Conservation (phyloP, 23 tunicate genomes). For the Styela plicata region DNA sequence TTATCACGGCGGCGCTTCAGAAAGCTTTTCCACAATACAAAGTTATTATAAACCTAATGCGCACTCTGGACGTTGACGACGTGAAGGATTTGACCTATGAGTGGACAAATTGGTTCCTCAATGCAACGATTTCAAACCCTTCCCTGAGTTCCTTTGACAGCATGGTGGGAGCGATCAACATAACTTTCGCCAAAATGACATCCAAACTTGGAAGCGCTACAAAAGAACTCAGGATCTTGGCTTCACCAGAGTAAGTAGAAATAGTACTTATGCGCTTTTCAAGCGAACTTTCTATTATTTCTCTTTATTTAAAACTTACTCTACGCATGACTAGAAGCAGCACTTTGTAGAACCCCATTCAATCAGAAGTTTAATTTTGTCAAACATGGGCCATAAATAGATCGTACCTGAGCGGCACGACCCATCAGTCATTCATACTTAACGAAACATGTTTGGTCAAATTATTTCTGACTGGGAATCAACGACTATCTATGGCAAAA, state of each 20-base stretch:
- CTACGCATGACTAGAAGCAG: too few relatives aligned
- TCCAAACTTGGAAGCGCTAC: neutral
- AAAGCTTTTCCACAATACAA: neutral
- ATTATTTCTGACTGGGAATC: too few relatives aligned
- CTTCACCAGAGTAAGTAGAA: constrained; percentile 23
- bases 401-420: too few relatives aligned
- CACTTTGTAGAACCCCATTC: too few relatives aligned
- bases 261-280: too few relatives aligned
- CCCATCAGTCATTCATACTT: too few relatives aligned
- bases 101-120: neutral
- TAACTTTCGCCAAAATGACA: neutral
- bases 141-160: neutral
- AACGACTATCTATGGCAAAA: too few relatives aligned
- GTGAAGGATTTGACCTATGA: neutral
- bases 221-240: neutral
- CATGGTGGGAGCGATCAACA: neutral
- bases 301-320: too few relatives aligned
- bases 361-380: too few relatives aligned
- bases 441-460: too few relatives aligned
- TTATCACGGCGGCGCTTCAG: neutral
- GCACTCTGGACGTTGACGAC: neutral
- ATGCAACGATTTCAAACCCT: neutral
- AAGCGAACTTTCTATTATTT: too few relatives aligned
- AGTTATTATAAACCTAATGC: neutral
- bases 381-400: too few relatives aligned